These are phyloP conservation scores for Gymnodraco acuticeps DNA, from an alignment of 2,797 vertebrate species.

Conservation along the genomic window DNA sequence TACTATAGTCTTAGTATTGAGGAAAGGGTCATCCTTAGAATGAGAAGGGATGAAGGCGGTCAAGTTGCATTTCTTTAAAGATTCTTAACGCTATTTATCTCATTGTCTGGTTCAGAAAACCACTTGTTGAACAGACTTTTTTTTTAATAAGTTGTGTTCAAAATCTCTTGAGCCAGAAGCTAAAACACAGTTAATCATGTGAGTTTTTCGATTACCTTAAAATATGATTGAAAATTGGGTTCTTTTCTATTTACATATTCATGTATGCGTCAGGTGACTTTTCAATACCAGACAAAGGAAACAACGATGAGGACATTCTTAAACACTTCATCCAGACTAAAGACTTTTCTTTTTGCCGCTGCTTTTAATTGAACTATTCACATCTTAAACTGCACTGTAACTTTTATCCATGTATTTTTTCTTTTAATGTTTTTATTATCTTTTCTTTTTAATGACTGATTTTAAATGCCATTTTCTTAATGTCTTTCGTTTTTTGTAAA, in stretches of 20 bases:
- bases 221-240: not conserved
- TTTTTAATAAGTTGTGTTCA: conserved; percentile 8
- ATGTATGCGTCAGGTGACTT: conserved; percentile 8
- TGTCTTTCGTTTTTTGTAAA: no score
- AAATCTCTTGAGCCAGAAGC: conserved; percentile 13
- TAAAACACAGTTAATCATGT: conserved; percentile 17
- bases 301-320: conserved; percentile 5
- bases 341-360: no score
- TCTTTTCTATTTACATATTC: conserved; percentile 3
- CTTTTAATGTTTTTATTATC: no score
- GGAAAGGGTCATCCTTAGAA: not conserved
- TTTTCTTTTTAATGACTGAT: no score
- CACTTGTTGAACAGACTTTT: conserved; percentile 54
- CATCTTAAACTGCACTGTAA: no score
- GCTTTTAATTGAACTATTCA: no score
- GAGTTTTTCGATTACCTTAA: conserved; percentile 18
- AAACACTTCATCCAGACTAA: no score
- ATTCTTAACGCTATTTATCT: conserved; percentile 33
- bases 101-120: conserved; percentile 45
- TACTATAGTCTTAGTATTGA: not conserved
- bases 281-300: not conserved
- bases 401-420: no score
- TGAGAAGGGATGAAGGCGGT: conserved; percentile 15
- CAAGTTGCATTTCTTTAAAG: conserved; percentile 36
- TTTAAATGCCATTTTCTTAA: no score